These are phyloP conservation scores for Leptarthrus brevirostris DNA, from an alignment of 2,888 invertebrate genomes.

Conservation along the genomic window DNA sequence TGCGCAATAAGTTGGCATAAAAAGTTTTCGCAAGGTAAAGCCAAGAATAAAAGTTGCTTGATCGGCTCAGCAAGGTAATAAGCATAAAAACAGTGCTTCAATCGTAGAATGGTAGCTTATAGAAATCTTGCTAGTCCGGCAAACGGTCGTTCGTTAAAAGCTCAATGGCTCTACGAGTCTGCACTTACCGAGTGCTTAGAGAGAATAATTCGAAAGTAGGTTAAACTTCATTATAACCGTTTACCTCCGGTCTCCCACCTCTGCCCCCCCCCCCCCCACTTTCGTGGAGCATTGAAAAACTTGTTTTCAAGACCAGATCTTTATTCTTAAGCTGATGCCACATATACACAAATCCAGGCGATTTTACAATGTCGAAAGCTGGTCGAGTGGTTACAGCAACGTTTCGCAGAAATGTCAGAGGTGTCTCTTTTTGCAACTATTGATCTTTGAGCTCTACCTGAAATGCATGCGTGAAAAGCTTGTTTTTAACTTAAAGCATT, in stretches of 20 bases:
- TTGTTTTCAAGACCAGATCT: slow-evolving; percentile 43
- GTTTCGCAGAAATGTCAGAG: slow-evolving; percentile 34
- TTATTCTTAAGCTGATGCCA: slow-evolving; percentile 32
- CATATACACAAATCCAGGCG: not conserved
- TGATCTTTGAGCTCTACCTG: slow-evolving; percentile 23
- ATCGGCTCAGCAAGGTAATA: not conserved
- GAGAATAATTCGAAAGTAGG: slow-evolving; percentile 46
- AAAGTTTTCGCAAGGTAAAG: slow-evolving; percentile 29
- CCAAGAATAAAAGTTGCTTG: slow-evolving; percentile 21
- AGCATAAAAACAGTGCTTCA: not conserved
- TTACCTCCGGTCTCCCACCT: not conserved
- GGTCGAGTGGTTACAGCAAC: not conserved
- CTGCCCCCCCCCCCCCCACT: not conserved
- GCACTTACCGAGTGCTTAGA: slow-evolving; percentile 25
- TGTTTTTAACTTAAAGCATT: not conserved
- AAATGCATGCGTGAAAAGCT: not conserved
- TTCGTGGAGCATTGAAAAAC: slow-evolving; percentile 25
- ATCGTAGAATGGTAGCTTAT: not conserved
- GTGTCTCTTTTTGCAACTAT: not conserved
- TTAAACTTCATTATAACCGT: slow-evolving; percentile 28
- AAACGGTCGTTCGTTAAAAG: not conserved
- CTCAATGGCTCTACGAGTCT: not conserved
- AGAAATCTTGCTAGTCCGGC: not conserved
- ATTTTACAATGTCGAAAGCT: slow-evolving; percentile 28
- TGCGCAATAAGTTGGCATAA: slow-evolving; percentile 26